A percentile compares a stretch with the other conserved stretches of the same genome.
phyloP scores from a whole-genome alignment of 2,113 vertebrate species.

The Syngnathus typhle region DNA sequence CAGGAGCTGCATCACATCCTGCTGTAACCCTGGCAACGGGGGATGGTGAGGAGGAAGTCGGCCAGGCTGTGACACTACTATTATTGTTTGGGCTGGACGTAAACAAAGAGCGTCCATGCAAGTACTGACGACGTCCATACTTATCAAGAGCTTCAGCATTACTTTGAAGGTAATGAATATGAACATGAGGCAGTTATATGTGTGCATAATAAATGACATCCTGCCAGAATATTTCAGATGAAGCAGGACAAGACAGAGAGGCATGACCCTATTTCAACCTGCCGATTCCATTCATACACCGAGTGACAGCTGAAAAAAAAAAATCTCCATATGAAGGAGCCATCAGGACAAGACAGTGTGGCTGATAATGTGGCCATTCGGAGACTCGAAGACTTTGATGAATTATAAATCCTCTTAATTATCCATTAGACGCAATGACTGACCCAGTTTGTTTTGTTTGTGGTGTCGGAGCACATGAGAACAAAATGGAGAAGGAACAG shows the following conservation, averaged over 20 bases:
- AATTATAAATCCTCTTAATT: constrained; percentile 49
- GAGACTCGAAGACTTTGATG: constrained; percentile 41
- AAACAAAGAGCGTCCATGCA: constrained; percentile 1
- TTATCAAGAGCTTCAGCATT: constrained; percentile 12
- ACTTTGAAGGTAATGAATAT: constrained; percentile 38
- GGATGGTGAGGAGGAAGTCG: constrained; percentile 14
- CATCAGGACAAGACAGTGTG: constrained; percentile 2
- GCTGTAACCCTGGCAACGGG: constrained; percentile 55
- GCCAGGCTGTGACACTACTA: constrained; percentile 19
- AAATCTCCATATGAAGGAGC: constrained; percentile 5
- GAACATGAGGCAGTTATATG: constrained; percentile 38
- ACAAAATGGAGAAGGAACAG: neutral
- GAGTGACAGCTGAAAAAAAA: constrained; percentile 20
- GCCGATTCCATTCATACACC: constrained; percentile 19
- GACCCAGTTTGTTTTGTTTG: constrained; percentile 23
- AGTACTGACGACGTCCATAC: neutral
- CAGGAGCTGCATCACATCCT: constrained; percentile 31
- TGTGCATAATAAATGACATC: constrained; percentile 46
- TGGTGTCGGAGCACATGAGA: neutral
- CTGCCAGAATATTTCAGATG: constrained; percentile 33
- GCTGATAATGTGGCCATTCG: constrained; percentile 6
- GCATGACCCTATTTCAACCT: constrained; percentile 31
- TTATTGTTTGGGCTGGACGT: constrained; percentile 20
- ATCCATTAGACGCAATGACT: constrained; percentile 53
- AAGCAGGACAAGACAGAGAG: constrained; percentile 13